Conservation (phyloP, 92 coral and sea anemone genomes). For the Porites divaricata region DNA sequence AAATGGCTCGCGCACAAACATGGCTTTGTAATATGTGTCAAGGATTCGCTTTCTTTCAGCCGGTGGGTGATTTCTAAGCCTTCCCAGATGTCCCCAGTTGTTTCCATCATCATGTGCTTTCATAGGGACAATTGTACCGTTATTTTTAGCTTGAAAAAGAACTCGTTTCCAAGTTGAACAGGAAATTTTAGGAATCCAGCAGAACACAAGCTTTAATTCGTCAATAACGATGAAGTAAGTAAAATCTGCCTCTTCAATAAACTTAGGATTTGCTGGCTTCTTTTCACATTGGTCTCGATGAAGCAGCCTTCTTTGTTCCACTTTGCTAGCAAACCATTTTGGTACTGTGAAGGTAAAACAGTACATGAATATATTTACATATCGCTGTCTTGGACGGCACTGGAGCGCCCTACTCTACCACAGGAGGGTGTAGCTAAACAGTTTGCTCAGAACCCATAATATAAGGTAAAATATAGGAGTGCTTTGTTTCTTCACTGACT, state of each 20-base stretch:
- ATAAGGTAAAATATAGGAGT: no score
- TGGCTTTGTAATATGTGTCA: constrained; percentile 5
- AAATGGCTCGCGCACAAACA: constrained; percentile 16
- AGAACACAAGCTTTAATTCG: constrained; percentile 12
- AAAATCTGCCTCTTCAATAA: neutral
- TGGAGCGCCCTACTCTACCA: no score
- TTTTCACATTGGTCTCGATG: neutral
- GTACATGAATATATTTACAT: no score
- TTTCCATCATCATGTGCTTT: neutral
- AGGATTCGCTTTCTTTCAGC: constrained; percentile 6
- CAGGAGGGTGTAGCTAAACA: no score
- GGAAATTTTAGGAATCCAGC: neutral
- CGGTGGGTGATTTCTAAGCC: neutral
- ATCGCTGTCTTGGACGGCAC: no score
- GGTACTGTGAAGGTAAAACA: neutral
- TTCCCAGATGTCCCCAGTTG: neutral
- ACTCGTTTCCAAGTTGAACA: neutral
- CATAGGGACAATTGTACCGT: neutral
- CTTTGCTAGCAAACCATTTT: neutral
- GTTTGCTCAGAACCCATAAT: no score
- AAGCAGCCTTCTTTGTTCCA: neutral
- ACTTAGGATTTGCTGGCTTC: neutral
- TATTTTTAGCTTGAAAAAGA: neutral
- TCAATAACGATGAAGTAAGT: neutral
- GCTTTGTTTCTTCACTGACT: no score